Evolutionary conservation across 2,888 invertebrate genomes (phyloP).

Genomic region (Hydrotaea cyrtoneurina): DNA sequence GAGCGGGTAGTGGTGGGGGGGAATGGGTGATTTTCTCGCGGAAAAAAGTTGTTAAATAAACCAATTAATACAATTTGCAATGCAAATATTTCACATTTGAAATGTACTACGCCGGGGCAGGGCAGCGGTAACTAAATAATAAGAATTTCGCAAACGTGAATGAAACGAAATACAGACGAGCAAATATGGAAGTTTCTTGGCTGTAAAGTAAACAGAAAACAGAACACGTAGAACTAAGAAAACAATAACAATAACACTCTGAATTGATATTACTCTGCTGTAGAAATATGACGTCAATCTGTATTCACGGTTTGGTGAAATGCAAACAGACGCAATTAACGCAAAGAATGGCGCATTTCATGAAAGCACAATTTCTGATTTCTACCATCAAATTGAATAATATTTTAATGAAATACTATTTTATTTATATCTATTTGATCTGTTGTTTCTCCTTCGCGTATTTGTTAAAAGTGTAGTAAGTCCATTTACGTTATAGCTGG

Average conservation of each 20-base stretch:
- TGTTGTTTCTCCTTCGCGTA: too few species aligned
- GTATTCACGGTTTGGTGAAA: neutral
- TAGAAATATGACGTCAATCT: neutral
- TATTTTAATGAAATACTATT: too few species aligned
- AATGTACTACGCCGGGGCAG: neutral
- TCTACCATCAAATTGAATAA: too few species aligned
- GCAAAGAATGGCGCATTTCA: too few species aligned
- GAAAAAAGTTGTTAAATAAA: slow-evolving; percentile 7
- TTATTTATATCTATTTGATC: too few species aligned
- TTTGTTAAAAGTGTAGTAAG: too few species aligned
- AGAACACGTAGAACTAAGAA: neutral
- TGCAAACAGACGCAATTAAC: neutral
- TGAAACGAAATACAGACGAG: neutral
- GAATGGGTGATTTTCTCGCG: neutral
- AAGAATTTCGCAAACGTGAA: neutral
- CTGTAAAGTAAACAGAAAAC: neutral
- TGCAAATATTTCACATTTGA: slow-evolving; percentile 29
- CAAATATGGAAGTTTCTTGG: neutral
- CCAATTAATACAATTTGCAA: slow-evolving; percentile 22
- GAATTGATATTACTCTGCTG: neutral
- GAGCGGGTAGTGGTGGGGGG: neutral
- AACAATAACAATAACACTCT: neutral
- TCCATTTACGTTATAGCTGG: neutral
- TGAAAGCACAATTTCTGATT: too few species aligned
- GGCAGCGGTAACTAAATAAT: neutral